Evolutionary conservation across 2,888 invertebrate genomes (phyloP), one percentile per base, ranked within the genome.

Genomic region (Pristionchus arcanus): DNA sequence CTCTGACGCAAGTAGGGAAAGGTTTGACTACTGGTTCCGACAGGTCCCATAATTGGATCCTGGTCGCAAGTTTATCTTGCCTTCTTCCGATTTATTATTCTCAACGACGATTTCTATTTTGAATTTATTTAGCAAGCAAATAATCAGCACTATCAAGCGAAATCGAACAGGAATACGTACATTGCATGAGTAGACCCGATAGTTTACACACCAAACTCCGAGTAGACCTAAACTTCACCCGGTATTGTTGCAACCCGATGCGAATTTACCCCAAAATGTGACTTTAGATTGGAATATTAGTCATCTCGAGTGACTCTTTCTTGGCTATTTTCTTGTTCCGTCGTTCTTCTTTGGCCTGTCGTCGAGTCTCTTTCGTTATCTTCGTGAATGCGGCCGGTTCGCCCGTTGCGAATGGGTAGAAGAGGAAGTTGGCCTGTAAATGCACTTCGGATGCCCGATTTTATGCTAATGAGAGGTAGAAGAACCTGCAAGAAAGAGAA

Each of bases 371-470:
- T 25, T 63, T 85, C 2, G 87, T 87, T n/a, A 87, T 87, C 19
- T 68, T 68, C 0, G 87, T 87, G 49, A 87, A 87, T n/a, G 25
- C 68, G 1, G 87, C 87, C 16, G 87, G 68, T 53, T 87, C 87
- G 0, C 53, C 87, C 28, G 87, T 68, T n/a, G 71, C 87, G 49
- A 87, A 66, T 25, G 71, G 71, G n/a, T 87, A 87, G 49, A 87
- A 87, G 49, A 87, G 37, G n/a, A 66, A 68, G 31, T 87, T 87
- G 42, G 68, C 87, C 87, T 87, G 49, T 9, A 85, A 86, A 34
- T 34, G 37, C 0, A 49, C 63, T 25, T 63, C n/a, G 63, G 25
- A 63, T 63, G 5, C n/a, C n/a, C n/a, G n/a, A n/a, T n/a, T n/a
- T n/a, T n/a, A n/a, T n/a, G n/a, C n/a, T n/a, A n/a, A n/a, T n/a